phyloP scores from a whole-genome alignment of 1,140 invertebrate species.

The Bradynema listronoti region DNA sequence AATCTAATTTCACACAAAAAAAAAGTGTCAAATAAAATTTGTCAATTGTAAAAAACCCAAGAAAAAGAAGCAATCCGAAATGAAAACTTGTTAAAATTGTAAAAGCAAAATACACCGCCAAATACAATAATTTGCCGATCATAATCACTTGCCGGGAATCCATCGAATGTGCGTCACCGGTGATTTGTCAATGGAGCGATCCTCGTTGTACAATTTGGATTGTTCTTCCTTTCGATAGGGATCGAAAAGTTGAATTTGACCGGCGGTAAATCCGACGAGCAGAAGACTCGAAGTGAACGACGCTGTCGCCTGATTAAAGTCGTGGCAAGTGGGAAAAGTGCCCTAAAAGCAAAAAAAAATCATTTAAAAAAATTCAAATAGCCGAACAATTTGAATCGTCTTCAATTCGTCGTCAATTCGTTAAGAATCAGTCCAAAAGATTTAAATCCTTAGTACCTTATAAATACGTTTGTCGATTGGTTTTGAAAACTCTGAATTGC shows the following conservation, averaged over 20 bases:
- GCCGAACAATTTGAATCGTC: too few relatives aligned
- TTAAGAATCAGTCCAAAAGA: too few relatives aligned
- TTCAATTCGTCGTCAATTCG: too few relatives aligned
- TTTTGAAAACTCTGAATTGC: too few relatives aligned
- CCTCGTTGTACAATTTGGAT: constrained; percentile 91
- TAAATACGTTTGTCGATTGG: too few relatives aligned
- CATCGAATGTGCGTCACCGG: too few relatives aligned
- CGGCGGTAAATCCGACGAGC: constrained; percentile 90
- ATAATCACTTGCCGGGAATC: constrained; percentile 7
- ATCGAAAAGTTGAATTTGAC: constrained; percentile 91
- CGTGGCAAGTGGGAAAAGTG: constrained; percentile 95
- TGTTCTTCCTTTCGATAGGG: constrained; percentile 83
- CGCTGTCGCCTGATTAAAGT: constrained; percentile 82
- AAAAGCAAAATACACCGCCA: not conserved
- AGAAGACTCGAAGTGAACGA: constrained; percentile 65
- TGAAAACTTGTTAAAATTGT: not conserved
- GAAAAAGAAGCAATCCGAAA: not conserved
- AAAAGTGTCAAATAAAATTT: too few relatives aligned
- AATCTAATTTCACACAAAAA: too few relatives aligned
- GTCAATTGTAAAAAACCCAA: too few relatives aligned
- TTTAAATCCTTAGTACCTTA: too few relatives aligned
- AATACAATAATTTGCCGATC: not conserved
- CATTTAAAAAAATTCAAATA: constrained; percentile 8
- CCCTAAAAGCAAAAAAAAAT: constrained; percentile 65
- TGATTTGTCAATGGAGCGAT: constrained; percentile 94